Conservation (phyloP, 2,113 vertebrate genomes). For the Aegithalos caudatus region DNA sequence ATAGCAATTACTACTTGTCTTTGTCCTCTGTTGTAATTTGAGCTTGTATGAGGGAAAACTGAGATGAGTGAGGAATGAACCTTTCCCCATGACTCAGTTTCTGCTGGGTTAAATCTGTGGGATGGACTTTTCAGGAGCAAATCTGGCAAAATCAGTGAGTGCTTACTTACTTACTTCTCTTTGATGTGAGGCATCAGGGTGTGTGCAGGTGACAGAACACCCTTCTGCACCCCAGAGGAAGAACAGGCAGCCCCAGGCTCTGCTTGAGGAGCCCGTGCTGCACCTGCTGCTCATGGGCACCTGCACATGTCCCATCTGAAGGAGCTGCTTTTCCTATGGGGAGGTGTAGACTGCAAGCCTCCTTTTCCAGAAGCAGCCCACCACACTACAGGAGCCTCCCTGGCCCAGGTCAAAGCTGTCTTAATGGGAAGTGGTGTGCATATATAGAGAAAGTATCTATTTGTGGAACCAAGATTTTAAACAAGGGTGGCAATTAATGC, state of each 20-base stretch:
- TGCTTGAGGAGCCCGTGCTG: accelerated
- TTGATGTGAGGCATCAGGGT: background rate
- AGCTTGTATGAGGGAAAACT: background rate
- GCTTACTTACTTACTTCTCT: background rate
- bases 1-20: background rate
- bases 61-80: background rate
- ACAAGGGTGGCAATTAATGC: background rate
- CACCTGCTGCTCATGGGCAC: background rate
- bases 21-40: background rate
- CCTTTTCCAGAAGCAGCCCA: background rate
- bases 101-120: background rate
- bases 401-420: background rate
- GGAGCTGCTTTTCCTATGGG: background rate
- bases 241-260: background rate
- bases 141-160: background rate
- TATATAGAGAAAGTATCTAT: background rate
- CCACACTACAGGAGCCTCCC: background rate
- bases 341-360: background rate
- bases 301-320: accelerated
- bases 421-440: background rate
- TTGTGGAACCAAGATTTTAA: background rate
- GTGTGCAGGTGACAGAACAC: background rate
- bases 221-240: background rate
- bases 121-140: background rate
- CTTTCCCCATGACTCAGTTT: background rate